phyloP scores from a whole-genome alignment of 2,797 vertebrate genomes.

The Sebastes steindachneri region DNA sequence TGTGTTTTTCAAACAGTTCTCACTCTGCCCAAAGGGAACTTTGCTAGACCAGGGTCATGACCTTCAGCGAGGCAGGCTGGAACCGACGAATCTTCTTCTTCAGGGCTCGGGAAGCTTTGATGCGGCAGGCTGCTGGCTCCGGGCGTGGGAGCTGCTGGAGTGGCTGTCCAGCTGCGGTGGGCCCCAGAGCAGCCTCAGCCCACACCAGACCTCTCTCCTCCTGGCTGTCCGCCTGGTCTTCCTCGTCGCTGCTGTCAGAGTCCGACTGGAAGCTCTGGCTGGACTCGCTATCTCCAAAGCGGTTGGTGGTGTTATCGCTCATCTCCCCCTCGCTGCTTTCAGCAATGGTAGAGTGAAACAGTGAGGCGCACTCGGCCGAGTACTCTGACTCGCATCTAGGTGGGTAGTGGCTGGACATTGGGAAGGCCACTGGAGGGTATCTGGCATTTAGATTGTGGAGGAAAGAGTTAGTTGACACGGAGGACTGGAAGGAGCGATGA shows the following conservation, averaged over 20 bases:
- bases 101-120: conserved; percentile 94
- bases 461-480: conserved; percentile 75
- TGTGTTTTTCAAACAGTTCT: conserved; percentile 30
- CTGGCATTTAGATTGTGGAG: conserved; percentile 72
- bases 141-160: conserved; percentile 79
- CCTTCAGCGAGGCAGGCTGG: conserved; percentile 92
- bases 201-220: conserved; percentile 82
- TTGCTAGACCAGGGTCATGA: conserved; percentile 94
- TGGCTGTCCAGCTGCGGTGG: conserved; percentile 67
- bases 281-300: conserved; percentile 92
- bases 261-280: conserved; percentile 84
- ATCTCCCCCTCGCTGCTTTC: conserved; percentile 90
- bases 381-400: conserved; percentile 88
- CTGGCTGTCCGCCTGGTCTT: conserved; percentile 70
- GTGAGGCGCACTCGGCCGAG: conserved; percentile 86
- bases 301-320: conserved; percentile 89
- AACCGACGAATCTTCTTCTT: conserved; percentile 96
- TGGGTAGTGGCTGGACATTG: conserved; percentile 57
- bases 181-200: conserved; percentile 79
- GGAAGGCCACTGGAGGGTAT: conserved; percentile 80
- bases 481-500: conserved; percentile 52
- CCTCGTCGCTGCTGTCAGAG: conserved; percentile 83
- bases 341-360: conserved; percentile 89
- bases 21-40: conserved; percentile 15
- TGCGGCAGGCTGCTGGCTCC: conserved; percentile 87